Base-by-base conservation (phyloP, 2,113 vertebrate genomes). In the Acanthochromis polyacanthus region DNA sequence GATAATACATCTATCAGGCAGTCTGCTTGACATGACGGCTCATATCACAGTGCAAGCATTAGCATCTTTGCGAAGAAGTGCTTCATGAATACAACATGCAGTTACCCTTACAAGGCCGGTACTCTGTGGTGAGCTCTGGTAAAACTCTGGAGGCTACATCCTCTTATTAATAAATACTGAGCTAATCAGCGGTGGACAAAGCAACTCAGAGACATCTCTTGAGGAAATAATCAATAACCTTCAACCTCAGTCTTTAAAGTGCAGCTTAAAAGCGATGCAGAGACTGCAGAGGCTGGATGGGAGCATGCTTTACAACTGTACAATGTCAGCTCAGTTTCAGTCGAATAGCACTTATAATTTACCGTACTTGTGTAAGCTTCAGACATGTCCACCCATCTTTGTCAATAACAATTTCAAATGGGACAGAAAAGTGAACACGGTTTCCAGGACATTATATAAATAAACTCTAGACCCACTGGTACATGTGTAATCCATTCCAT, bases 401-500 rank as follows among this genome's bases (percentile, higher is more conserved):
- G 3, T 25, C 3, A 32, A 32, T 32, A 32, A 32, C 5, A 32
- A 8, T 36, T 8, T 36, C 1, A 36, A 36, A 36, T 9, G 9
- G 32, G 32, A 4, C 32, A 36, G 32, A 36, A 36, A 43, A 43
- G 3, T 14, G 40, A 0, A 4, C 40, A 15, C 1, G 15, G 11
- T 43, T 43, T 15, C 15, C 40, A 43, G 40, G 40, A 43, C 40
- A 15, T 43, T 43, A 12, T 3, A 4, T 43, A 15, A 67, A 60
- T 51, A 28, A 48, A 36, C 28, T 4, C 28, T 17, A 1, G 22
- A 45, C 40, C 51, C 69, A 55, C 0, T 3, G 17, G 46, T 36
- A 66, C 23, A 36, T 36, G 32, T 80, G 72, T 78, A 84, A 83
- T 65, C 32, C 62, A 84, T 36, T 81, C 78, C 43, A 10, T 11